Percentiles rank a stretch among this genome's conserved stretches.
These are phyloP conservation scores for Apamea epomidion DNA, from an alignment of 2,888 invertebrate species.

Conservation along the genomic window DNA sequence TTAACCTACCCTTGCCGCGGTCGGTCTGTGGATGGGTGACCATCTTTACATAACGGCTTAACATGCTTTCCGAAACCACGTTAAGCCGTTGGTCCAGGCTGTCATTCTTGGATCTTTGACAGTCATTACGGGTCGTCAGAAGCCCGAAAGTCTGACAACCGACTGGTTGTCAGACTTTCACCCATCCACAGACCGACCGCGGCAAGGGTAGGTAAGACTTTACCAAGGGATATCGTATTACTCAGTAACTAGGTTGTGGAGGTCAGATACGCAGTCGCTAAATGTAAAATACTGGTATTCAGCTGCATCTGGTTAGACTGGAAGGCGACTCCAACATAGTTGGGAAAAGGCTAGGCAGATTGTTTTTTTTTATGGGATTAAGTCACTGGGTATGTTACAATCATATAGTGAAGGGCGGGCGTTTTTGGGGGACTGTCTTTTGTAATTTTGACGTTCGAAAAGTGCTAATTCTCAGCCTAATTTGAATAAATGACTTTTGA, in stretches of 20 bases:
- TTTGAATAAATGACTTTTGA: too few relatives aligned
- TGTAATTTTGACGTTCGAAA: too few relatives aligned
- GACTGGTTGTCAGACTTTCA: too few relatives aligned
- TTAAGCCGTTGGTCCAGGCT: background rate
- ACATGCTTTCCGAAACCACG: background rate
- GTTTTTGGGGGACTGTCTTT: too few relatives aligned
- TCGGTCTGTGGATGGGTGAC: background rate
- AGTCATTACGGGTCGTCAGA: background rate
- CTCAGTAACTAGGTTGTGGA: background rate
- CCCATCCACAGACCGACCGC: too few relatives aligned
- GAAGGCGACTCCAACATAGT: background rate
- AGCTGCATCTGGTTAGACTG: background rate
- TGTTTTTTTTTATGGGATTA: background rate
- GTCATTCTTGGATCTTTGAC: background rate
- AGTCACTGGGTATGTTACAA: background rate
- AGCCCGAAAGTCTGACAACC: background rate
- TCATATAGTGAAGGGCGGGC: too few relatives aligned
- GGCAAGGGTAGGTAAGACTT: too few relatives aligned
- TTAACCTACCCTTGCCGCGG: background rate
- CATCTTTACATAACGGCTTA: background rate
- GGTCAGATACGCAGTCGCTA: background rate
- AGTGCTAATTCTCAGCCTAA: too few relatives aligned
- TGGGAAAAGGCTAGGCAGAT: background rate
- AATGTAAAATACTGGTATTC: background rate
- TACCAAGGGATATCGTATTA: background rate